Evolutionary conservation across 2,797 vertebrate species (phyloP).

Genomic region (Cossypha niveicapilla): DNA sequence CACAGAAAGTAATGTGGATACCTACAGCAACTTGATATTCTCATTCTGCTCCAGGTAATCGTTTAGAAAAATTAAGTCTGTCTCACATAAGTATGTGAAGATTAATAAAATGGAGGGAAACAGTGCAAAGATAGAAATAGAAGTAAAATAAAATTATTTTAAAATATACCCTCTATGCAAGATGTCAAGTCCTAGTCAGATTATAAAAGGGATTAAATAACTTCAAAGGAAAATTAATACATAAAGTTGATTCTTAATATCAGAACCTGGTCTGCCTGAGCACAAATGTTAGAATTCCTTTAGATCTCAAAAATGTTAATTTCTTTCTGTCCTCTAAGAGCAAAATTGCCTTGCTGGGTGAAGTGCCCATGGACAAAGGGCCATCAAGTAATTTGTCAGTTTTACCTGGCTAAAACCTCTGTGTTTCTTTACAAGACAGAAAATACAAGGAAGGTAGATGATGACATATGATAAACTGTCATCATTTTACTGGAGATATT

Average conservation of each 20-base stretch:
- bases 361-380: background rate
- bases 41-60: background rate
- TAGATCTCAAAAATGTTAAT: background rate
- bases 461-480: slow-evolving; percentile 5
- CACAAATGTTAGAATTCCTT: background rate
- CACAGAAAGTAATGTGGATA: background rate
- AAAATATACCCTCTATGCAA: background rate
- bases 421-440: background rate
- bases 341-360: background rate
- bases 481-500: slow-evolving; percentile 2
- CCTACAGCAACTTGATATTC: background rate
- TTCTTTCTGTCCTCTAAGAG: background rate
- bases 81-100: background rate
- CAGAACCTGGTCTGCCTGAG: slow-evolving; percentile 4
- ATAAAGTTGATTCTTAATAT: slow-evolving; percentile 21
- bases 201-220: slow-evolving; percentile 55
- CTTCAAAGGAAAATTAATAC: slow-evolving; percentile 62
- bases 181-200: slow-evolving; percentile 29
- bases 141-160: slow-evolving; percentile 15
- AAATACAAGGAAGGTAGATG: background rate
- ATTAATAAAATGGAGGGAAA: slow-evolving; percentile 4
- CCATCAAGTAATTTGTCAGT: background rate
- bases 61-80: background rate
- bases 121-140: background rate
- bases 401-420: background rate